Conservation (phyloP, 2,113 vertebrate species). For the Pomatorhinus ruficollis region DNA sequence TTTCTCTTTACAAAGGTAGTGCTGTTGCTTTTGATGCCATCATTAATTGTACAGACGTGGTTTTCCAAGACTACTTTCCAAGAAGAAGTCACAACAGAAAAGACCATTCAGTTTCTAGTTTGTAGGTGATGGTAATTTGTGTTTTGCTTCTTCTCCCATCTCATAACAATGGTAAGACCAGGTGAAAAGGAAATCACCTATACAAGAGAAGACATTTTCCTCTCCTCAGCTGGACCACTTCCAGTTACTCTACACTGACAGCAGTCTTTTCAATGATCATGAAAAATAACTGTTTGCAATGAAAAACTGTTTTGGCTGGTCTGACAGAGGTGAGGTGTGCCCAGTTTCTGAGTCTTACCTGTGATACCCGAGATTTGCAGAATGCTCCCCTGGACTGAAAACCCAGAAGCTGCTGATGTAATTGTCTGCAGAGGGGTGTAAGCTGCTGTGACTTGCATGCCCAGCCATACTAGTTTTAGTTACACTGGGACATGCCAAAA, state of each 20-base stretch:
- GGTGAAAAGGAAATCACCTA: neutral
- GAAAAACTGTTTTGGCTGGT: neutral
- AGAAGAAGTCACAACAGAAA: neutral
- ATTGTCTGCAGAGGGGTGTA: neutral
- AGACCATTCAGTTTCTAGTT: neutral
- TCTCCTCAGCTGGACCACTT: neutral
- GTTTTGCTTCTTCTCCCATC: neutral
- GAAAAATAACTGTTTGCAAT: neutral
- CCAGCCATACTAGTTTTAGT: neutral
- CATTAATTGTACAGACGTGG: neutral
- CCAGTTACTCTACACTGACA: neutral
- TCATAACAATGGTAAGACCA: neutral
- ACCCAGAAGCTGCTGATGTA: neutral
- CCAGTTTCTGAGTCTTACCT: neutral
- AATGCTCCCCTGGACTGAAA: neutral
- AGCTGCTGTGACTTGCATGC: neutral
- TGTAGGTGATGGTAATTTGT: neutral
- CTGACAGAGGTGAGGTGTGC: neutral
- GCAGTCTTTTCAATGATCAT: neutral
- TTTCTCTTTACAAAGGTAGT: neutral
- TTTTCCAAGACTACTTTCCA: neutral
- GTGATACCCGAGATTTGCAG: neutral
- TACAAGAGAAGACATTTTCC: neutral
- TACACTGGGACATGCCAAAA: neutral
- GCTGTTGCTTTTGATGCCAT: neutral